phyloP scores from a whole-genome alignment of 1,140 invertebrate species.

The Achroia grisella region DNA sequence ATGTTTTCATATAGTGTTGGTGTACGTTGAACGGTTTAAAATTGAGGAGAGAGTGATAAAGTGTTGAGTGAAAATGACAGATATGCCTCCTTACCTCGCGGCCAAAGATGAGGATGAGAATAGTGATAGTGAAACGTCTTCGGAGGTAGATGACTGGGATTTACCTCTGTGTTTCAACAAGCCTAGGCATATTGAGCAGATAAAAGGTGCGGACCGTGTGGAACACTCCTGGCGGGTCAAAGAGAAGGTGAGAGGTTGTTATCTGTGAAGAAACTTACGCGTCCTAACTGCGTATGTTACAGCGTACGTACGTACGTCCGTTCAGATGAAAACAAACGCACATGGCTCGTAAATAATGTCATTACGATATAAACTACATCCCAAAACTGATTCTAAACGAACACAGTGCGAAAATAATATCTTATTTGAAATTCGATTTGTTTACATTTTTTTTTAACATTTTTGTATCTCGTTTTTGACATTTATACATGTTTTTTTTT shows the following conservation, averaged over 20 bases:
- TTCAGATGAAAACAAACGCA: slow-evolving; percentile 57
- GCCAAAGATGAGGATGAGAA: slow-evolving; percentile 69
- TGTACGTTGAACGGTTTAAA: slow-evolving; percentile 34
- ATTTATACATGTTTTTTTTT: no score
- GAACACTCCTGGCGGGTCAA: slow-evolving; percentile 93
- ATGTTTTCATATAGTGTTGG: slow-evolving; percentile 45
- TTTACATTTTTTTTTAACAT: no score
- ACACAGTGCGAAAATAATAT: no score
- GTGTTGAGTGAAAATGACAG: slow-evolving; percentile 66
- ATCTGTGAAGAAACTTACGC: slow-evolving; percentile 13
- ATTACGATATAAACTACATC: not conserved
- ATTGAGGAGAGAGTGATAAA: slow-evolving; percentile 32
- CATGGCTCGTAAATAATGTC: slow-evolving; percentile 21
- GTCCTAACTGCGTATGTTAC: slow-evolving; percentile 33
- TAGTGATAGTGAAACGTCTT: slow-evolving; percentile 85
- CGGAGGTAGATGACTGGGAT: slow-evolving; percentile 81
- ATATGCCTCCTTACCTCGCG: slow-evolving; percentile 67
- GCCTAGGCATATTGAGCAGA: slow-evolving; percentile 83
- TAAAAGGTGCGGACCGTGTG: slow-evolving; percentile 82
- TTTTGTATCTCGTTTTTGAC: no score
- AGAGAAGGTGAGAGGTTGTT: slow-evolving; percentile 81
- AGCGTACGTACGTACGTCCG: slow-evolving; percentile 13
- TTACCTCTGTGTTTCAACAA: slow-evolving; percentile 80
- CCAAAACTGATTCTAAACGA: no score
- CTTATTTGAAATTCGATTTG: no score